Evolutionary conservation across 2,888 invertebrate genomes (phyloP), one percentile per base, ranked within the genome.

Genomic region (Venustoraphidia nigricollis): DNA sequence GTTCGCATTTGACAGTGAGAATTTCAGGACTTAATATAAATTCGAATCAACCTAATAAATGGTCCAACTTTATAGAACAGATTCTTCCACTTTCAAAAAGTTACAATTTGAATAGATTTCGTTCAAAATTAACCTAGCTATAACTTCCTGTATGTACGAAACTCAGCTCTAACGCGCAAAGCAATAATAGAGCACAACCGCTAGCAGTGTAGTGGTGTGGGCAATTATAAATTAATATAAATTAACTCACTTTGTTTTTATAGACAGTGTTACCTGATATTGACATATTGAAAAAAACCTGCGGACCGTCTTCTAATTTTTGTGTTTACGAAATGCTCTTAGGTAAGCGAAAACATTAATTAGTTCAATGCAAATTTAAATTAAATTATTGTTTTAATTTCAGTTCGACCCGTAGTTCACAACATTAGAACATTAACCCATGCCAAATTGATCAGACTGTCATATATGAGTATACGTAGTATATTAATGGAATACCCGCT

Each of bases 291-390:
- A 53, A 55, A 41, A 54, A 50, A 39, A 49, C 55, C n/a, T 37
- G 54, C 13, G 56, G 55, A 2, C 56, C 56, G 3, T 45, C 43
- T 8, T 43, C 51, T 9, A 46, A 52, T 36, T 53, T 57, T 35
- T 53, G 54, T 40, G 54, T 52, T 36, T 52, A 56, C 10, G 57
- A 57, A 40, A 56, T 57, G 56, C 34, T 56, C 11, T 43, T 56
- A 34, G 54, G 56, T 52, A 51, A 51, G 51, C 17, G 10, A 9
- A 11, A 10, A 39, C 8, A 17, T 17, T 44, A 3, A 10, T 34
- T 34, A 45, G 10, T 37, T 27, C 6, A 27, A 27, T 27, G 27
- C 27, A 6, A 27, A 6, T 27, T 27, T 27, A 27, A 6, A 27
- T 5, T 27, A 27, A 27, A 27, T 27, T 27, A 4, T 17, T 27